A percentile compares a stretch with the other conserved stretches of the same genome.
Evolutionary conservation across 1,140 invertebrate genomes (phyloP).

Genomic region (Aphis gossypii): DNA sequence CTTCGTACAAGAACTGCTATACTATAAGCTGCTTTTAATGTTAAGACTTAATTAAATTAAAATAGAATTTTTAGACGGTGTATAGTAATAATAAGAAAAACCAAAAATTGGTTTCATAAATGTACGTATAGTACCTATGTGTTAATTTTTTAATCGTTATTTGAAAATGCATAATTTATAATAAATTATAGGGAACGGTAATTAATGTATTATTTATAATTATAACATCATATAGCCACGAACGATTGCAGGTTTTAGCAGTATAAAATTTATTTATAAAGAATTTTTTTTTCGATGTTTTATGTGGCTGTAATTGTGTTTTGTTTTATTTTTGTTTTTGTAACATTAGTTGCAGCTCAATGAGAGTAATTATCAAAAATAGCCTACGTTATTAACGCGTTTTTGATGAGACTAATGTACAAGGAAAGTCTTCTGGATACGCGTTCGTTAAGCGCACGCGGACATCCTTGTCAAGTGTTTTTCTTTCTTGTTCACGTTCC

Average conservation of each 20-base stretch:
- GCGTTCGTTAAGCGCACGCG: not conserved
- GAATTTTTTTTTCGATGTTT: not conserved
- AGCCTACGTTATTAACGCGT: not conserved
- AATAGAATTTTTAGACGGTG: no score
- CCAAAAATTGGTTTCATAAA: no score
- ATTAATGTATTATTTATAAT: not conserved
- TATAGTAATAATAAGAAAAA: no score
- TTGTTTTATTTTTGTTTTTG: not conserved
- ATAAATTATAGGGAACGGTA: not conserved
- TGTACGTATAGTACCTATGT: no score
- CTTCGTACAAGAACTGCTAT: no score
- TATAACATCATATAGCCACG: not conserved
- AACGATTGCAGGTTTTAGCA: not conserved
- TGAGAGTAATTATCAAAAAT: no score
- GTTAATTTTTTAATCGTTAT: no score
- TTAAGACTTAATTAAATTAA: no score
- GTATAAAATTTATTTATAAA: not conserved
- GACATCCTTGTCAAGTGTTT: not conserved
- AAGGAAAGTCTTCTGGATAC: slow-evolving; percentile 23
- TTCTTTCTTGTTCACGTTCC: not conserved
- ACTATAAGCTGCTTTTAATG: no score
- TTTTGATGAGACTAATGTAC: not conserved
- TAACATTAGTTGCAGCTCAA: not conserved
- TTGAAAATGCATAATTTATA: not conserved
- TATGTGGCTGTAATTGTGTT: not conserved